Base-by-base conservation (phyloP, 2,888 invertebrate genomes). In the Muschampia plurimacula region DNA sequence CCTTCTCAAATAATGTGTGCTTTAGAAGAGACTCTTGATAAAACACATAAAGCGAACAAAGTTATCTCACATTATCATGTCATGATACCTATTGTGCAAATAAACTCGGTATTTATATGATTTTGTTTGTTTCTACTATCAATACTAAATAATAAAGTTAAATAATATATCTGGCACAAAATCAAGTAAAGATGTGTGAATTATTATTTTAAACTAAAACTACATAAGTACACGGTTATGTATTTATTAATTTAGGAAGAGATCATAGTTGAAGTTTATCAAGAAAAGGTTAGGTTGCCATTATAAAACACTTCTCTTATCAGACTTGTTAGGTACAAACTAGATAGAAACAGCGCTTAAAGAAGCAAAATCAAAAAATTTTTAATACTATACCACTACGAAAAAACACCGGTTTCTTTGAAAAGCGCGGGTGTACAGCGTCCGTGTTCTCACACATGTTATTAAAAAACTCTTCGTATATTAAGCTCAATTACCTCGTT, bases 371-470 rank as follows among this genome's bases (percentile, higher is more conserved):
- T 13, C 66, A 74, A 75, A 68, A 75, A 70, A 52, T 46, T 12
- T 63, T 60, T 66, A 78, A 86, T 91, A 91, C 90, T 84, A 80
- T 91, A 92, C 92, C 92, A 77, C 84, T 81, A 77, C 77, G 74
- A 76, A 80, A 80, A 77, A 77, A 55, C 64, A 80, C 75, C 10
- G 86, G 84, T 82, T 86, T 89, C 77, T 79, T 77, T 82, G 78
- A 77, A 83, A 92, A 92, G 74, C 93, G 87, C 52, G 90, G 90
- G 79, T 93, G 92, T 5, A 85, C 89, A 59, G 90, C 90, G 76
- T 93, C 93, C 49, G 78, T 76, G 73, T 78, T 81, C 67, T 81
- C 81, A 76, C 77, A 80, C 87, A 89, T 89, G 73, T 75, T 77
- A 75, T 67, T 67, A 64, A 72, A 44, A 32, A 13, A 72, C 55